Base-by-base conservation (phyloP, 2,888 invertebrate genomes). In the Mantis religiosa region DNA sequence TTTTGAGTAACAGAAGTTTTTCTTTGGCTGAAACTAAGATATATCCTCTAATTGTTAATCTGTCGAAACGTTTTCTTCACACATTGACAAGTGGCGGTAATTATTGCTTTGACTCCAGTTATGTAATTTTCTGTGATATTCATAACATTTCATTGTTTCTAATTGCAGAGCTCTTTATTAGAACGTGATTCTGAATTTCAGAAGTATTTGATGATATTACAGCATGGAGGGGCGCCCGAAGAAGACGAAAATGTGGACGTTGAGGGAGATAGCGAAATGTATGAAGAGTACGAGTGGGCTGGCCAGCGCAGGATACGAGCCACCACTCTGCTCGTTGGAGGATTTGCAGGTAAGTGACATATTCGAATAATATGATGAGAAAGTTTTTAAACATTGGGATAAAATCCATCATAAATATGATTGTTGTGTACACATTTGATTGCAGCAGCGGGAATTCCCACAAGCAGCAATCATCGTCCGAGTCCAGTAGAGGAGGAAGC, bases 181-280 rank as follows among this genome's bases (percentile, higher is more conserved):
- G 41, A 12, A 41, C 41, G 6, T 41, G 41, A 41, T 41, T 41
- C 41, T 41, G 41, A 41, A 41, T 41, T 41, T 41, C 41, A 41
- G 41, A 41, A 41, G 41, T 41, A 41, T 41, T 41, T 41, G 25
- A 88, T 87, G 81, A 82, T 34, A 27, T 88, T 90, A 14, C 90
- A 92, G 92, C 92, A 92, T 91, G 92, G 92, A 8, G 92, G 91
- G 28, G 94, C 93, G 15, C 95, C 95, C 90, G 96, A 96, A 90
- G 97, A 97, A 92, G 96, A 96, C 90, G 97, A 97, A 92, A 96
- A 96, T 89, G 97, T 97, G 89, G 98, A 97, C 93, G 97, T 97
- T 1, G 97, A 97, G 94, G 96, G 96, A 82, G 93, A 94, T 91
- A 93, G 93, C 28, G 94, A 94, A 90, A 93, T 91, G 85, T 94